Conservation (phyloP, 1,140 invertebrate species). For the Drosophila serrata region DNA sequence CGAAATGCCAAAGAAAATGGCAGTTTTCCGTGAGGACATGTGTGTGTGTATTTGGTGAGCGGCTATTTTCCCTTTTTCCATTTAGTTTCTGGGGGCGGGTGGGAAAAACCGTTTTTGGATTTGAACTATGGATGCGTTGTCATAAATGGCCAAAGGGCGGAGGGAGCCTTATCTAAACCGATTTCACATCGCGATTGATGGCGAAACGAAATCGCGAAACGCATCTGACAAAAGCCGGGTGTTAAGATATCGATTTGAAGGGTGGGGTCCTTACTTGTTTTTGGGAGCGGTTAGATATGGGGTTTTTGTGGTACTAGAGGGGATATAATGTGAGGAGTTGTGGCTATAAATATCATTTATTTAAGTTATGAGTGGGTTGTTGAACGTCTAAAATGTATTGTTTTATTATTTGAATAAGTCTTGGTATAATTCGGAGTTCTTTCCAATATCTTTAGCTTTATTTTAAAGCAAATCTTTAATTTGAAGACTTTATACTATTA, state of each 20-base stretch:
- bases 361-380: neutral
- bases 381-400: too few relatives aligned
- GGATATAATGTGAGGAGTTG: too few relatives aligned
- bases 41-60: constrained; percentile 45
- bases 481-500: too few relatives aligned
- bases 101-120: constrained; percentile 71
- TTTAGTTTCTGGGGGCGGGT: constrained; percentile 68
- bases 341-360: neutral
- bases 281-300: constrained; percentile 5
- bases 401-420: neutral
- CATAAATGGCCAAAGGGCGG: constrained; percentile 40
- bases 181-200: constrained; percentile 51
- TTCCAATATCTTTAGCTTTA: too few relatives aligned
- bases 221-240: constrained; percentile 22
- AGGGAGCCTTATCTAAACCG: constrained; percentile 44
- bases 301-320: neutral
- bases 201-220: constrained; percentile 26
- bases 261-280: constrained; percentile 9
- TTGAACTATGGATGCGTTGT: constrained; percentile 69
- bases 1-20: constrained; percentile 79
- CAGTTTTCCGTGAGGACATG: constrained; percentile 28
- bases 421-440: neutral
- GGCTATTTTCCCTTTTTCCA: constrained; percentile 59
- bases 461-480: too few relatives aligned
- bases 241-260: constrained; percentile 37